Evolutionary conservation across 2,888 invertebrate genomes (phyloP).

Genomic region (Archaeoteleia sp.): DNA sequence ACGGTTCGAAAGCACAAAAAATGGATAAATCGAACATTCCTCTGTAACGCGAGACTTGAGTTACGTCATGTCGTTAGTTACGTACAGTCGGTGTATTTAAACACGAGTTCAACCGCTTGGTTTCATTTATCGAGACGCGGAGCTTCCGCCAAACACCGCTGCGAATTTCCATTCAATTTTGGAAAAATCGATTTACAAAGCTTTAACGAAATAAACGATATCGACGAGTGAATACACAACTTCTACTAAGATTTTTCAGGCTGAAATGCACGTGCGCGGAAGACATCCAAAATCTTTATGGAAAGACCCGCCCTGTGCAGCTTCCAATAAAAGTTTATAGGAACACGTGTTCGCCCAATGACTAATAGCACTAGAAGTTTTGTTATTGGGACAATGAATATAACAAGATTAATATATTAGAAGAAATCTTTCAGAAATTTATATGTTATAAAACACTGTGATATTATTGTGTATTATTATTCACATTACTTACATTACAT

Average conservation of each 20-base stretch:
- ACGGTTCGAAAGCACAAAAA: slow-evolving; percentile 6
- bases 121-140: slow-evolving; percentile 36
- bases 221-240: slow-evolving; percentile 32
- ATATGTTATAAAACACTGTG: too few species aligned
- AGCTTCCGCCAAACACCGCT: slow-evolving; percentile 29
- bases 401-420: too few species aligned
- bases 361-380: too few species aligned
- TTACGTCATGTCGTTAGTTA: slow-evolving; percentile 32
- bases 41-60: slow-evolving; percentile 17
- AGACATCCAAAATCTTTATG: too few species aligned
- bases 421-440: too few species aligned
- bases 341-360: too few species aligned
- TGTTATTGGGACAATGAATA: too few species aligned
- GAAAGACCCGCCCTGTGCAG: too few species aligned
- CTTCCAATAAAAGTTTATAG: slow-evolving; percentile 31
- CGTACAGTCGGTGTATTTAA: slow-evolving; percentile 25
- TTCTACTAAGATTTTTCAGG: slow-evolving; percentile 38
- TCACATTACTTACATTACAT: too few species aligned
- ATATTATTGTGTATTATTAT: too few species aligned
- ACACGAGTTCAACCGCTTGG: slow-evolving; percentile 31
- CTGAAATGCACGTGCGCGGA: slow-evolving; percentile 10
- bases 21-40: slow-evolving; percentile 23
- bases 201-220: slow-evolving; percentile 40
- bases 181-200: slow-evolving; percentile 37
- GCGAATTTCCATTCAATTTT: slow-evolving; percentile 41